phyloP scores from a whole-genome alignment of 2,797 vertebrate genomes.

The Acanthurus tractus region DNA sequence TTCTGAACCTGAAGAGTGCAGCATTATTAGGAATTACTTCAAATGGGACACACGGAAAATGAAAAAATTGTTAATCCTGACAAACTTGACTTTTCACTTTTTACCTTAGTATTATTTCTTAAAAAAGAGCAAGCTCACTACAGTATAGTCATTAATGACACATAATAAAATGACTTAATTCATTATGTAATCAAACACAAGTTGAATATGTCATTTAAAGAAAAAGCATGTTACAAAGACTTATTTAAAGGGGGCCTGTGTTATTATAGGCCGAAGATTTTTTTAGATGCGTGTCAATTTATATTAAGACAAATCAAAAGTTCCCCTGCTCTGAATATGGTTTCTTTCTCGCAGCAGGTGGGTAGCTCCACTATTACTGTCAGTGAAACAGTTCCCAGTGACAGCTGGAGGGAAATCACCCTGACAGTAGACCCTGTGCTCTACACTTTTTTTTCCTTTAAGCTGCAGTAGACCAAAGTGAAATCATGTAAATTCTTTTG shows the following conservation, averaged over 20 bases:
- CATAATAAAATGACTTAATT: conserved; percentile 31
- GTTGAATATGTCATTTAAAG: neutral
- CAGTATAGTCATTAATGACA: neutral
- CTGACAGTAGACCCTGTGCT: conserved; percentile 10
- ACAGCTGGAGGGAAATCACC: conserved; percentile 75
- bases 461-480: conserved; percentile 15
- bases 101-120: no score
- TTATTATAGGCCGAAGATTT: conserved; percentile 9
- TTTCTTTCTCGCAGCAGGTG: conserved; percentile 49
- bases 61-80: neutral
- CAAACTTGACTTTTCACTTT: neutral
- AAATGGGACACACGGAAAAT: conserved; percentile 4
- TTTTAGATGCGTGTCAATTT: conserved; percentile 1
- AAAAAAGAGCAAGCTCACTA: neutral
- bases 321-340: conserved; percentile 32
- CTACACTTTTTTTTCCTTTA: conserved; percentile 27
- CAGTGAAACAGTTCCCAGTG: conserved; percentile 64
- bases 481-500: conserved; percentile 34
- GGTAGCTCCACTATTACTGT: conserved; percentile 66
- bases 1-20: conserved; percentile 82
- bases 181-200: neutral
- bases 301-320: conserved; percentile 53
- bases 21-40: neutral
- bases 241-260: conserved; percentile 1
- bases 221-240: conserved; percentile 22